Evolutionary conservation across 1,140 invertebrate species (phyloP).

Genomic region (Bemisia tabaci): DNA sequence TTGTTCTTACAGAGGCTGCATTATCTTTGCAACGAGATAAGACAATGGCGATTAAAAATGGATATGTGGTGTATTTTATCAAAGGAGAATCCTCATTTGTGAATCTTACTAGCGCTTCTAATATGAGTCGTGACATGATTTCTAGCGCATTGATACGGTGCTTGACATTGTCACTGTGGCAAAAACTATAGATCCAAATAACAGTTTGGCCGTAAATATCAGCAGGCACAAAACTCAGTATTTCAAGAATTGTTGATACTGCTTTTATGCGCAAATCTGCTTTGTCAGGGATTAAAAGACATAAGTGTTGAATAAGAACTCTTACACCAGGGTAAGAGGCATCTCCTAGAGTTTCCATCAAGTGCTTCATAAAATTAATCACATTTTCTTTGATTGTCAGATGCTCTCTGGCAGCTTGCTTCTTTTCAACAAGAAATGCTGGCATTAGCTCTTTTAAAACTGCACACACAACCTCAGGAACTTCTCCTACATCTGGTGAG

Average conservation of each 20-base stretch:
- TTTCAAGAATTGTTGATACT: neutral
- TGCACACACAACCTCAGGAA: neutral
- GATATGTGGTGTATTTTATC: neutral
- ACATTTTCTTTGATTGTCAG: neutral
- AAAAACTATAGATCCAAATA: neutral
- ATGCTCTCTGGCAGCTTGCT: neutral
- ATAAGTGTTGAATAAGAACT: constrained; percentile 2
- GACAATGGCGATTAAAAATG: neutral
- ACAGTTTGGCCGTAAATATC: constrained; percentile 1
- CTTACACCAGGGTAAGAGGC: neutral
- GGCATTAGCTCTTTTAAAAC: neutral
- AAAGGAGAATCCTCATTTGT: neutral
- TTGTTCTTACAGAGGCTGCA: neutral
- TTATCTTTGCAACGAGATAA: neutral
- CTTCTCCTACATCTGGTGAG: neutral
- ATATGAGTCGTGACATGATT: neutral
- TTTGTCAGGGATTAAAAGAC: neutral
- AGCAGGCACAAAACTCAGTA: neutral
- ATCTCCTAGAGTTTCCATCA: neutral
- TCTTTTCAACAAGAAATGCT: neutral
- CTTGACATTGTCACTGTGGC: neutral
- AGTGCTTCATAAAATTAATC: neutral
- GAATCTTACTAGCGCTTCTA: neutral
- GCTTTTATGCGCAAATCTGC: neutral
- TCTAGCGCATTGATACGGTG: neutral